Percentiles rank a stretch among this genome's conserved stretches.
phyloP scores from a whole-genome alignment of 2,797 vertebrate species.

The Gallirallus australis region DNA sequence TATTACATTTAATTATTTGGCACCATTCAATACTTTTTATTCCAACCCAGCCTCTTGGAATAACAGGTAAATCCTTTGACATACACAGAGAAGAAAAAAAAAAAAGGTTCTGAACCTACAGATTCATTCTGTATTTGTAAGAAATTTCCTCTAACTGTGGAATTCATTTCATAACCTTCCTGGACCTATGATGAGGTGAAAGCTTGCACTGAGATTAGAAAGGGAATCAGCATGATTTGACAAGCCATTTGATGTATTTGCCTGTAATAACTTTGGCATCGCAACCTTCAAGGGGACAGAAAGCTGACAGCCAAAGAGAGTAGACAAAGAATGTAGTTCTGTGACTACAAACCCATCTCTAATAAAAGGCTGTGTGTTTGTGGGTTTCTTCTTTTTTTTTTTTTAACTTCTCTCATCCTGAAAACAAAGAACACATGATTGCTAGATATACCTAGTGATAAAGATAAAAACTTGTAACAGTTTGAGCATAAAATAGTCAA shows the following conservation, averaged over 20 bases:
- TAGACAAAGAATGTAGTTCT: neutral
- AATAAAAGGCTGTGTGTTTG: neutral
- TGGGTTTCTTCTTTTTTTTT: neutral
- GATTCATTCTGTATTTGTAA: neutral
- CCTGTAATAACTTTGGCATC: neutral
- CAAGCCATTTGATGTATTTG: constrained; percentile 21
- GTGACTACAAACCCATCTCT: neutral
- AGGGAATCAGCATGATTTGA: constrained; percentile 15
- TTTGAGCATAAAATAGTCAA: neutral
- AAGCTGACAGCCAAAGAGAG: neutral
- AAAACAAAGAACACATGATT: neutral
- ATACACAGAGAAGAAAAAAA: neutral
- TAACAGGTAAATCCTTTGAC: neutral
- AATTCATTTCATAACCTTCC: constrained; percentile 1
- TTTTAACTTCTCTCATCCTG: neutral
- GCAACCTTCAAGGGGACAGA: neutral
- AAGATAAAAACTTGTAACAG: neutral
- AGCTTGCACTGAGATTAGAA: constrained; percentile 21
- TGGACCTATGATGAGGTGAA: constrained; percentile 7
- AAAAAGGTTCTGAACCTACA: neutral
- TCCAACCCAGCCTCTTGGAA: neutral
- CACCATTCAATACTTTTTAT: neutral
- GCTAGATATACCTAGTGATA: neutral
- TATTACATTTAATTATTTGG: neutral
- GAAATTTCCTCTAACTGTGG: neutral